phyloP scores from a whole-genome alignment of 2,888 invertebrate species.

The Phrixothrix hirtus region DNA sequence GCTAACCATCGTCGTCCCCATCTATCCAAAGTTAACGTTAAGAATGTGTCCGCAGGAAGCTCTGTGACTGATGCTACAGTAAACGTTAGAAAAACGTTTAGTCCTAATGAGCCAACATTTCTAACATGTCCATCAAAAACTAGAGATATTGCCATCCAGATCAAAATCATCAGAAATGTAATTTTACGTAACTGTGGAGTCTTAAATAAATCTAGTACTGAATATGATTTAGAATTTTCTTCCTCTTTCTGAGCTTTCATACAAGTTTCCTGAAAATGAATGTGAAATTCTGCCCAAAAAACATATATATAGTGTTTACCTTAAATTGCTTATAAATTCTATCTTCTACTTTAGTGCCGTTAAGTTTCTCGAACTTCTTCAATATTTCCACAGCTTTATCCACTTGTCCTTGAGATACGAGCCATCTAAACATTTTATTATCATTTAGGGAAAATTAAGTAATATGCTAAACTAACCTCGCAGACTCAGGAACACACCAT shows the following conservation, averaged over 20 bases:
- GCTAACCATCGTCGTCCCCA: slow-evolving; percentile 87
- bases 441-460: not conserved
- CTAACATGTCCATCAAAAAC: slow-evolving; percentile 88
- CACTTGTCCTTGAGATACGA: slow-evolving; percentile 82
- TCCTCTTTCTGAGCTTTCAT: slow-evolving; percentile 72
- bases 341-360: slow-evolving; percentile 74
- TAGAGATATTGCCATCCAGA: slow-evolving; percentile 89
- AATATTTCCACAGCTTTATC: slow-evolving; percentile 78
- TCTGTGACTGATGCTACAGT: slow-evolving; percentile 84
- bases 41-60: slow-evolving; percentile 80
- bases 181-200: slow-evolving; percentile 77
- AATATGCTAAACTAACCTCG: slow-evolving; percentile 63
- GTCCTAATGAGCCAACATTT: slow-evolving; percentile 80
- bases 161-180: slow-evolving; percentile 75
- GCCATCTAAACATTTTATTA: slow-evolving; percentile 66
- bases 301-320: no score
- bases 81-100: slow-evolving; percentile 84
- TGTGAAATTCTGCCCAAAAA: no score
- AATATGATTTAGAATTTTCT: slow-evolving; percentile 70
- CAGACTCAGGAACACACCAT: slow-evolving; percentile 81
- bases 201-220: slow-evolving; percentile 78
- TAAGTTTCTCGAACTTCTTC: slow-evolving; percentile 78
- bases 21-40: slow-evolving; percentile 75
- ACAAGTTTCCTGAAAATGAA: no score
- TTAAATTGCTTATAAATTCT: slow-evolving; percentile 74